phyloP scores from a whole-genome alignment of 2,888 invertebrate genomes.

The Uropetala carovei region DNA sequence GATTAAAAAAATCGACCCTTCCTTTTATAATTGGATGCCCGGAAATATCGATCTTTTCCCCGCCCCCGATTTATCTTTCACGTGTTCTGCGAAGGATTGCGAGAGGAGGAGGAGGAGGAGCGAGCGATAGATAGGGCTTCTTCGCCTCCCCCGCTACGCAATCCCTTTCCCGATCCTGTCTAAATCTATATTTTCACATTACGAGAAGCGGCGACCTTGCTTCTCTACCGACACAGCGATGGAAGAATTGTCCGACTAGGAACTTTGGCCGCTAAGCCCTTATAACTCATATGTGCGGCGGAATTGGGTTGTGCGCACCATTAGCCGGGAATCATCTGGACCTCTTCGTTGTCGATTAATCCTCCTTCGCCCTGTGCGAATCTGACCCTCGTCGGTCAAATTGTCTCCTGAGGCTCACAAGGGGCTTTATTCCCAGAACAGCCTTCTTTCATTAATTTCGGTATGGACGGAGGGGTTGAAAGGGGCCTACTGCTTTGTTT shows the following conservation, averaged over 20 bases:
- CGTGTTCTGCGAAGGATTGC: not conserved
- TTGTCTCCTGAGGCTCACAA: too few relatives aligned
- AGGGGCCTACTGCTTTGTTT: too few relatives aligned
- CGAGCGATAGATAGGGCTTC: not conserved
- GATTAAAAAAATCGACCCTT: not conserved
- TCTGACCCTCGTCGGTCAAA: too few relatives aligned
- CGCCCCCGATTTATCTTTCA: slow-evolving; percentile 11
- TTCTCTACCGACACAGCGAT: not conserved
- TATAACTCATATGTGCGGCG: too few relatives aligned
- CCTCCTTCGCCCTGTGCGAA: too few relatives aligned
- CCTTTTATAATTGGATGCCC: slow-evolving; percentile 5
- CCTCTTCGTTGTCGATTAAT: too few relatives aligned
- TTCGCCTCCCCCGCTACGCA: not conserved
- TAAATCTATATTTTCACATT: not conserved
- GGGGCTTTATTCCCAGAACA: too few relatives aligned
- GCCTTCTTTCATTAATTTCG: too few relatives aligned
- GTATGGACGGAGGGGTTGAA: too few relatives aligned
- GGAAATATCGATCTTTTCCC: not conserved
- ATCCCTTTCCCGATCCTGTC: not conserved
- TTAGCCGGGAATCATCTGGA: too few relatives aligned
- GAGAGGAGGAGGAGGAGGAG: not conserved
- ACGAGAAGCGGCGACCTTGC: not conserved
- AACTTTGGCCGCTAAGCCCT: not conserved
- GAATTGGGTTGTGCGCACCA: too few relatives aligned
- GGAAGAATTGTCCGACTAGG: not conserved